Conservation (phyloP, 2,113 vertebrate genomes). For the Phaetusa simplex region DNA sequence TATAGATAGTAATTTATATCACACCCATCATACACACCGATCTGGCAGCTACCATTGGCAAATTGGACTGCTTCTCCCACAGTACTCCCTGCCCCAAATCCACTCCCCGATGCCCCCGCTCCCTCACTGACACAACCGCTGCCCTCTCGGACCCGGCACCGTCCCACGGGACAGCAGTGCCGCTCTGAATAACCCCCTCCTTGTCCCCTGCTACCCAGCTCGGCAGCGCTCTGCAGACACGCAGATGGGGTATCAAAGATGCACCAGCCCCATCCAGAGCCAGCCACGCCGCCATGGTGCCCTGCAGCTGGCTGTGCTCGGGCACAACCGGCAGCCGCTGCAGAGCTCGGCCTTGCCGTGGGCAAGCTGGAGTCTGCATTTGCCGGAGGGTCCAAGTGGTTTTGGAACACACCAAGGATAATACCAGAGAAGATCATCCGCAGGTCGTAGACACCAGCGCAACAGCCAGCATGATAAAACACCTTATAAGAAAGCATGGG, state of each 20-base stretch:
- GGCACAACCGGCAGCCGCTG: background rate
- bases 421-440: background rate
- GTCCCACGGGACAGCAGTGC: background rate
- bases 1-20: constrained; percentile 27
- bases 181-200: background rate
- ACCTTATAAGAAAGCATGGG: background rate
- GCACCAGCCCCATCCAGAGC: background rate
- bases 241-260: background rate
- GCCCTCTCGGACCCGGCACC: background rate
- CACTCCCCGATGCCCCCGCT: background rate
- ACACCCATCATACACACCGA: background rate
- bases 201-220: background rate
- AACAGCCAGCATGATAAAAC: background rate
- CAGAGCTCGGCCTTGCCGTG: background rate
- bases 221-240: background rate
- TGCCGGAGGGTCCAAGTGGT: background rate
- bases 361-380: background rate
- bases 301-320: background rate
- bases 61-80: background rate
- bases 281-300: background rate
- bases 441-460: background rate
- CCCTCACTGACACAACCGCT: background rate
- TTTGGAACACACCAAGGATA: background rate
- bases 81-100: background rate
- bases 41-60: background rate